A percentile compares a stretch with the other conserved stretches of the same genome.
Conservation (phyloP, 2,888 invertebrate genomes). For the Agrypnus murinus region DNA sequence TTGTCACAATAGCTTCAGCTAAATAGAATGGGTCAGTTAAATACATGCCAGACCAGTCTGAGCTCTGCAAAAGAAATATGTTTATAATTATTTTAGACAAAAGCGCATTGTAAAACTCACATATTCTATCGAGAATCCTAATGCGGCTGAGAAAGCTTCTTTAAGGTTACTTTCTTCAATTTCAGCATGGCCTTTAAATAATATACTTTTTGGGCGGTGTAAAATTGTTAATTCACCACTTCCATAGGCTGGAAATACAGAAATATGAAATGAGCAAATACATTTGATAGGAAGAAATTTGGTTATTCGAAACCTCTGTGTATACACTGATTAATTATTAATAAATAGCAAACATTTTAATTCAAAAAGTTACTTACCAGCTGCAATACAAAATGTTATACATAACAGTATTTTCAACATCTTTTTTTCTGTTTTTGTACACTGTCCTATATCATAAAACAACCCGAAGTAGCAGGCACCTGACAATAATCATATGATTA, state of each 20-base stretch:
- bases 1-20: conserved; percentile 81
- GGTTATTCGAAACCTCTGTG: too few species aligned
- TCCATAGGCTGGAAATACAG: conserved; percentile 72
- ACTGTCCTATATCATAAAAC: too few species aligned
- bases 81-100: not conserved
- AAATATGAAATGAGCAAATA: too few species aligned
- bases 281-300: too few species aligned
- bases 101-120: conserved; percentile 65
- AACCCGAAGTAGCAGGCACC: too few species aligned
- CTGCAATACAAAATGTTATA: too few species aligned
- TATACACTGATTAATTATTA: too few species aligned
- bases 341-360: too few species aligned
- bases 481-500: too few species aligned
- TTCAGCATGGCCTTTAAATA: conserved; percentile 79
- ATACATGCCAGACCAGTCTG: conserved; percentile 81
- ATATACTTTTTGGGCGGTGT: conserved; percentile 79
- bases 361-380: too few species aligned
- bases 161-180: conserved; percentile 78
- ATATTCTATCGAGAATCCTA: conserved; percentile 84
- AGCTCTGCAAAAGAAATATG: conserved; percentile 70
- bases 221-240: conserved; percentile 81
- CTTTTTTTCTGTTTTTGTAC: too few species aligned
- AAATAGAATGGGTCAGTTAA: conserved; percentile 82
- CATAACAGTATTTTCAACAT: too few species aligned
- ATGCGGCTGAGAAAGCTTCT: conserved; percentile 82